Percentiles rank a stretch among this genome's conserved stretches.
phyloP scores from a whole-genome alignment of 2,797 vertebrate genomes.

The Columba guinea region DNA sequence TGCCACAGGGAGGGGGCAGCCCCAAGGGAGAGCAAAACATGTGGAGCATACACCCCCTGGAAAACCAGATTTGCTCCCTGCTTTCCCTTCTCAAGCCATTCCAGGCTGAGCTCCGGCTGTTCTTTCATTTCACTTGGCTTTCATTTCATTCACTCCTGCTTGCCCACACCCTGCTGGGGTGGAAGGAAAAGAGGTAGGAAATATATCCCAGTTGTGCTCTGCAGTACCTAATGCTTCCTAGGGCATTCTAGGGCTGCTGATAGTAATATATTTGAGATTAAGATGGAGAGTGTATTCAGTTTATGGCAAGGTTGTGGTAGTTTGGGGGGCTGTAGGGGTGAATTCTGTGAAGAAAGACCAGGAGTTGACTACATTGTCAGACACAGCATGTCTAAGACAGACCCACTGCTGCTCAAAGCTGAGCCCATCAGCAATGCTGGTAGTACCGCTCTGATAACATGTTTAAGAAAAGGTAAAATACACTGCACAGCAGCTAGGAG shows the following conservation, averaged over 20 bases:
- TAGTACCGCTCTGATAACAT: not conserved
- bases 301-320: not conserved
- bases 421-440: not conserved
- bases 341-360: not conserved
- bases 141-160: not conserved
- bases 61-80: not conserved
- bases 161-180: not conserved
- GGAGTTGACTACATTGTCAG: not conserved
- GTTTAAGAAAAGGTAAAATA: not conserved
- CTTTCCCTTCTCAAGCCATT: not conserved
- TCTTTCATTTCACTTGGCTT: not conserved
- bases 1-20: not conserved
- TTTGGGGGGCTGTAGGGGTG: not conserved
- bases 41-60: not conserved
- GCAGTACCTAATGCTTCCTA: not conserved
- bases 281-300: not conserved
- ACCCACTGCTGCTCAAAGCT: not conserved
- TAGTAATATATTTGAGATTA: not conserved
- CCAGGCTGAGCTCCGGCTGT: not conserved
- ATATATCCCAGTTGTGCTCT: not conserved
- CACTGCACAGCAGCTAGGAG: not conserved
- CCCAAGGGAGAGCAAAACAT: not conserved
- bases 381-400: not conserved
- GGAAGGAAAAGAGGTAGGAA: not conserved
- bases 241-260: not conserved